Conservation (phyloP, 2,888 invertebrate species). For the Agrotis exclamationis region DNA sequence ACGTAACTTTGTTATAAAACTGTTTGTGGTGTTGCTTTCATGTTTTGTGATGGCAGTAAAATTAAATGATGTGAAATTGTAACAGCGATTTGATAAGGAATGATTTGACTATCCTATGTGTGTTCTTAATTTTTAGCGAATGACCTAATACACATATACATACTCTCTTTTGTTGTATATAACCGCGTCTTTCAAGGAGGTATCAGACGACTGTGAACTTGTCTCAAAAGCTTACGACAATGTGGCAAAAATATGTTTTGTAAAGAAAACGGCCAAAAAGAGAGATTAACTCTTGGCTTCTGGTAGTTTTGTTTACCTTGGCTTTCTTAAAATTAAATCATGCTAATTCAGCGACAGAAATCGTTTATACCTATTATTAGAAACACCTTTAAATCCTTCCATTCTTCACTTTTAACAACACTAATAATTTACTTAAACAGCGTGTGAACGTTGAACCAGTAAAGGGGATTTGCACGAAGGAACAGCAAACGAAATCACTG, state of each 20-base stretch:
- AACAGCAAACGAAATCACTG: slow-evolving; percentile 80
- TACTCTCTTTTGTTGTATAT: too few species aligned
- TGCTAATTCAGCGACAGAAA: background rate
- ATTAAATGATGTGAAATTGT: background rate
- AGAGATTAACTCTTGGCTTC: background rate
- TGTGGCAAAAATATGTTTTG: too few species aligned
- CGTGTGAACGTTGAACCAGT: slow-evolving; percentile 55
- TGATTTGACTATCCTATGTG: background rate
- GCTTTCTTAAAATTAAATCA: slow-evolving; percentile 1
- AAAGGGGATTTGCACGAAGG: slow-evolving; percentile 60
- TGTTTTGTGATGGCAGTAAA: background rate
- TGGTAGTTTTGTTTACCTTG: background rate
- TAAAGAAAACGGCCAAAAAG: background rate
- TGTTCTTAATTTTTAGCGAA: too few species aligned
- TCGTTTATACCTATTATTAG: slow-evolving; percentile 14
- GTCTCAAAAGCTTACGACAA: too few species aligned
- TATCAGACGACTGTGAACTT: background rate
- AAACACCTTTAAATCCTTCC: slow-evolving; percentile 16
- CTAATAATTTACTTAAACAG: slow-evolving; percentile 64
- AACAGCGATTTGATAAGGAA: background rate
- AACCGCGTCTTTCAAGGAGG: background rate
- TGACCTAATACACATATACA: too few species aligned
- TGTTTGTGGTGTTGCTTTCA: background rate
- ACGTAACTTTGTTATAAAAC: slow-evolving; percentile 1
- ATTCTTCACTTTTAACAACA: slow-evolving; percentile 51